Evolutionary conservation across 2,888 invertebrate genomes (phyloP).

Genomic region (Graphium colonna): DNA sequence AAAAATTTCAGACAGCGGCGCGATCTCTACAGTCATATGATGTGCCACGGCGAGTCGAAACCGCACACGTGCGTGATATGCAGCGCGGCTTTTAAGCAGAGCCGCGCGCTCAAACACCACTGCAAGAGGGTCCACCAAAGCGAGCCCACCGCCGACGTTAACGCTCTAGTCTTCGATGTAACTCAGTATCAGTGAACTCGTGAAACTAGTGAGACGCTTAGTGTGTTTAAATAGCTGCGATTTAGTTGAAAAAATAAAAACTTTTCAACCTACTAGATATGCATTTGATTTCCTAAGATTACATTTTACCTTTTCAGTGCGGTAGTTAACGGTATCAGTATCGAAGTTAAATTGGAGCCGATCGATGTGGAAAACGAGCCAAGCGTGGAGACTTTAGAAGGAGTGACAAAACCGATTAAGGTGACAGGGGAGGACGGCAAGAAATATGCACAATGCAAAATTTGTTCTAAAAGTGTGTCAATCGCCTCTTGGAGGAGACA

Average conservation of each 20-base stretch:
- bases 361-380: not conserved
- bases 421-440: slow-evolving; percentile 35
- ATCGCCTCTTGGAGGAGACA: slow-evolving; percentile 65
- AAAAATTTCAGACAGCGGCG: slow-evolving; percentile 80
- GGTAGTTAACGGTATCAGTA: slow-evolving; percentile 19
- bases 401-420: slow-evolving; percentile 14
- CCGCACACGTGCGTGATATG: slow-evolving; percentile 79
- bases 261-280: too few species aligned
- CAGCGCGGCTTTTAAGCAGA: slow-evolving; percentile 78
- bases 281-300: too few species aligned
- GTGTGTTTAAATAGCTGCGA: too few species aligned
- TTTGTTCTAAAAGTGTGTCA: slow-evolving; percentile 54
- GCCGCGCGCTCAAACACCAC: slow-evolving; percentile 56
- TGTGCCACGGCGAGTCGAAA: slow-evolving; percentile 75
- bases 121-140: slow-evolving; percentile 63
- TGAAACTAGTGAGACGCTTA: too few species aligned
- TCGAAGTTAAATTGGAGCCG: slow-evolving; percentile 8
- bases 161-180: slow-evolving; percentile 18
- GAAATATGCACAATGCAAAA: slow-evolving; percentile 48
- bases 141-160: slow-evolving; percentile 27
- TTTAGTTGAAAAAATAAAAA: too few species aligned
- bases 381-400: not conserved
- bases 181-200: slow-evolving; percentile 13
- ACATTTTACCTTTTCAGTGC: slow-evolving; percentile 37
- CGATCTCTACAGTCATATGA: slow-evolving; percentile 76